Percentiles rank a stretch among this genome's conserved stretches.
These are phyloP conservation scores for Hipposideros armiger DNA, from an alignment of 2,113 vertebrate genomes.

Conservation along the genomic window DNA sequence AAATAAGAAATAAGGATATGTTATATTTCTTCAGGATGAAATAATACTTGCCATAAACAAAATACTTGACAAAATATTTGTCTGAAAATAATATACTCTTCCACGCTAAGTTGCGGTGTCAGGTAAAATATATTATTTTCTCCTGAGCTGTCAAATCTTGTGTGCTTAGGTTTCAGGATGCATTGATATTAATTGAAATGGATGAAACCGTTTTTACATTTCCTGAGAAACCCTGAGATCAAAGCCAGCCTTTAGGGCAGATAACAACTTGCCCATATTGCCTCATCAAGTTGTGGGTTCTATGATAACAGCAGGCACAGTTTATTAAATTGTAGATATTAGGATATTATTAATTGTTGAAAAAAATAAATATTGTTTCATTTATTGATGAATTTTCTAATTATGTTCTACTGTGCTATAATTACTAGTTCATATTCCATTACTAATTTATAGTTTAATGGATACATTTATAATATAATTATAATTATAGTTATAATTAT, in stretches of 20 bases:
- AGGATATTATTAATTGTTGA: not conserved
- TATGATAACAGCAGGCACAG: not conserved
- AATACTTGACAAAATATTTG: not conserved
- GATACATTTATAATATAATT: not conserved
- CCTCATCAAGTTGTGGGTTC: not conserved
- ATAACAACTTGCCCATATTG: not conserved
- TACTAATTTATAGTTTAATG: not conserved
- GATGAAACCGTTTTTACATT: not conserved
- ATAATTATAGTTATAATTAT: no score
- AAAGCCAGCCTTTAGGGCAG: not conserved
- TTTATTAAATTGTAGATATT: not conserved
- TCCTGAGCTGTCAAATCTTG: not conserved
- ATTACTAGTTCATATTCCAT: constrained; percentile 1
- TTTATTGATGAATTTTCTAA: not conserved
- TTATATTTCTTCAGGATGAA: constrained; percentile 36
- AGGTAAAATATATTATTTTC: not conserved
- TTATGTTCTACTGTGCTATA: not conserved
- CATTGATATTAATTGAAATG: not conserved
- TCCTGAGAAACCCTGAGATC: not conserved
- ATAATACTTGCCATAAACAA: not conserved
- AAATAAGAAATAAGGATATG: not conserved
- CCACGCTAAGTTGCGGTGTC: not conserved
- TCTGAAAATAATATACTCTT: not conserved
- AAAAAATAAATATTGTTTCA: not conserved
- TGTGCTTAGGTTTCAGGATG: not conserved